phyloP scores from a whole-genome alignment of 2,888 invertebrate species.

The Agrilus mali region DNA sequence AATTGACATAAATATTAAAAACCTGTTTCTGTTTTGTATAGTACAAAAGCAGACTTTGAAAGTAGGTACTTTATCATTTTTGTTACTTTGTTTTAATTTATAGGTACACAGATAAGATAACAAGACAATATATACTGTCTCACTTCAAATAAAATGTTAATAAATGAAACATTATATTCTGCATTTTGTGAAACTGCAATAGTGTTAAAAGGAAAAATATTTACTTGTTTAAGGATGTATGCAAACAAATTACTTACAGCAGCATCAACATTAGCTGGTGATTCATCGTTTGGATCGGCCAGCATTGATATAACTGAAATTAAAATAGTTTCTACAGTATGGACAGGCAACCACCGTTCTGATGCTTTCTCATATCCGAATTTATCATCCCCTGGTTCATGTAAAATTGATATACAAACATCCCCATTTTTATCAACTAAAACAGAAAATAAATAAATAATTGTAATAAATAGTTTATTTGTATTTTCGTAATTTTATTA shows the following conservation, averaged over 20 bases:
- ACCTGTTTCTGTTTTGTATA: too few species aligned
- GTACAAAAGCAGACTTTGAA: too few species aligned
- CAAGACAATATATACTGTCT: too few species aligned
- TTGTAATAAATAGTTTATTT: neutral
- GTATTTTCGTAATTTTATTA: too few species aligned
- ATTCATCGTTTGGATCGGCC: slow-evolving; percentile 98
- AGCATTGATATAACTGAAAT: slow-evolving; percentile 99
- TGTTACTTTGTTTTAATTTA: neutral
- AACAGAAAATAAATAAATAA: slow-evolving; percentile 23
- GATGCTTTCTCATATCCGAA: slow-evolving; percentile 97
- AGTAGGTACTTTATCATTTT: too few species aligned
- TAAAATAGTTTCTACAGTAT: slow-evolving; percentile 97
- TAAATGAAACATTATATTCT: too few species aligned
- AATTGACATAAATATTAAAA: too few species aligned
- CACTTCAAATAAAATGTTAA: too few species aligned
- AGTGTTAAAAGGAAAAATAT: too few species aligned
- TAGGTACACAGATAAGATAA: neutral
- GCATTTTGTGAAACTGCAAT: too few species aligned
- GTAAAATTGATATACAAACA: slow-evolving; percentile 98
- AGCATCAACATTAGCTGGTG: slow-evolving; percentile 98
- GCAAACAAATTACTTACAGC: slow-evolving; percentile 57
- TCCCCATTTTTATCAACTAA: slow-evolving; percentile 90
- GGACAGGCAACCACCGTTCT: slow-evolving; percentile 96
- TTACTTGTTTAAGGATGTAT: too few species aligned
- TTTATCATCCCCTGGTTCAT: slow-evolving; percentile 98